These are phyloP conservation scores for Cyprinodon brontotheroides DNA, from an alignment of 2,113 vertebrate species.

Conservation along the genomic window DNA sequence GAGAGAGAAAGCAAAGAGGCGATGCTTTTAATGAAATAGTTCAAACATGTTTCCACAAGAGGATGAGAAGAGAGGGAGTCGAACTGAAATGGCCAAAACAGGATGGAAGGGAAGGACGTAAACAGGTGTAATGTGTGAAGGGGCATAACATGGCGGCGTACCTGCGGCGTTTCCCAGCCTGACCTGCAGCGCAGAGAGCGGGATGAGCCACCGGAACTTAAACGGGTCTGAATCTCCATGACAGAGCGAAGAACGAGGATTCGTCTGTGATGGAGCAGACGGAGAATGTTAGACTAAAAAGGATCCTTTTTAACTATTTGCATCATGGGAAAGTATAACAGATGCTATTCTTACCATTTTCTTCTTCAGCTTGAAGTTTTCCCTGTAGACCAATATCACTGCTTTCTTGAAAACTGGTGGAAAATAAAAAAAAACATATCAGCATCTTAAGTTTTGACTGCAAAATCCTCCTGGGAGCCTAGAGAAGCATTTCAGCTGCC, in stretches of 20 bases:
- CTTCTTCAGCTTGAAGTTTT: slow-evolving; percentile 95
- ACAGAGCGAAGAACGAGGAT: slow-evolving; percentile 81
- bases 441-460: slow-evolving; percentile 53
- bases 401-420: slow-evolving; percentile 95
- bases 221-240: slow-evolving; percentile 90
- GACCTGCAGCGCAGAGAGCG: slow-evolving; percentile 93
- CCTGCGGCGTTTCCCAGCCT: slow-evolving; percentile 93
- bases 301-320: not conserved
- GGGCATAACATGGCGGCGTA: slow-evolving; percentile 59
- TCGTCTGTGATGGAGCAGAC: slow-evolving; percentile 69
- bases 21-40: slow-evolving; percentile 54
- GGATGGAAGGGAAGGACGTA: slow-evolving; percentile 9
- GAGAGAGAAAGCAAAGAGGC: not conserved
- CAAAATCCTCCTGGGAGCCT: slow-evolving; percentile 47
- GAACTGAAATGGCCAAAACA: slow-evolving; percentile 29
- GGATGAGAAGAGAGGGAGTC: slow-evolving; percentile 23
- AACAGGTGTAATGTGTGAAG: slow-evolving; percentile 25
- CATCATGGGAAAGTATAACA: slow-evolving; percentile 4
- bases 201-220: slow-evolving; percentile 97
- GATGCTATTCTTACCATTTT: slow-evolving; percentile 85
- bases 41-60: slow-evolving; percentile 52
- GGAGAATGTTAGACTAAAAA: slow-evolving; percentile 20
- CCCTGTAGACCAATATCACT: slow-evolving; percentile 94
- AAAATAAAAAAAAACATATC: slow-evolving; percentile 45
- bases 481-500: slow-evolving; percentile 58